A percentile compares a stretch with the other conserved stretches of the same genome.
phyloP scores from a whole-genome alignment of 1,140 invertebrate genomes.

The Oscheius sp. region DNA sequence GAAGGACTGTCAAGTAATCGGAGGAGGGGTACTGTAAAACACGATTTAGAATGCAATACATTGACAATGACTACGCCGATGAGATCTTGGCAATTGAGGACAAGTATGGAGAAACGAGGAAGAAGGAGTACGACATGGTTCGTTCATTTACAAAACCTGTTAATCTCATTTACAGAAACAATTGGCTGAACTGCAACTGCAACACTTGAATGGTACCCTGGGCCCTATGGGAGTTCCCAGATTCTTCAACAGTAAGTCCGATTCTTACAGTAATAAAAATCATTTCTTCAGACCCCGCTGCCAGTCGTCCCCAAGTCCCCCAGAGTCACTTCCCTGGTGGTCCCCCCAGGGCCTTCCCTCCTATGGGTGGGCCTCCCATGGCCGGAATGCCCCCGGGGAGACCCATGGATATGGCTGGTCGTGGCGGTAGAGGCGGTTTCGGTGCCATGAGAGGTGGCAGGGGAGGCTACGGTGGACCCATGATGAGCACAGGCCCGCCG shows the following conservation, averaged over 20 bases:
- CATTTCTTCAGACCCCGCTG: not conserved
- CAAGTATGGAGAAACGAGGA: constrained; percentile 26
- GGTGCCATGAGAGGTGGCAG: not conserved
- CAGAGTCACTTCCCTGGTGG: not conserved
- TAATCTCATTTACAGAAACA: not conserved
- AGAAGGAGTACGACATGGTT: not conserved
- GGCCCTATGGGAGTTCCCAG: not conserved
- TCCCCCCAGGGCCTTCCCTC: not conserved
- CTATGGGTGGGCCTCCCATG: not conserved
- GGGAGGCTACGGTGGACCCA: not conserved
- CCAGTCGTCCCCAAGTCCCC: not conserved
- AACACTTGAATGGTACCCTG: not conserved
- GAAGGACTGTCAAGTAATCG: not conserved
- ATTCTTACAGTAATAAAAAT: not conserved
- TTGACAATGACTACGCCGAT: constrained; percentile 25
- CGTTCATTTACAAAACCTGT: not conserved
- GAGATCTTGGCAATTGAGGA: constrained; percentile 16
- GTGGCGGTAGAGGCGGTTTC: not conserved
- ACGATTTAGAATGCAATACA: constrained; percentile 4
- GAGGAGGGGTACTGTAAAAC: not conserved
- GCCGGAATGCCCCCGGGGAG: not conserved
- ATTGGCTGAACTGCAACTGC: constrained; percentile 8
- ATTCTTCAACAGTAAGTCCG: constrained; percentile 4
- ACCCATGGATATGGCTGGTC: too few relatives aligned
- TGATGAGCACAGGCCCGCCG: too few relatives aligned